A percentile compares a stretch with the other conserved stretches of the same genome.
phyloP scores from a whole-genome alignment of 1,140 invertebrate species.

The Drosophila asahinai region DNA sequence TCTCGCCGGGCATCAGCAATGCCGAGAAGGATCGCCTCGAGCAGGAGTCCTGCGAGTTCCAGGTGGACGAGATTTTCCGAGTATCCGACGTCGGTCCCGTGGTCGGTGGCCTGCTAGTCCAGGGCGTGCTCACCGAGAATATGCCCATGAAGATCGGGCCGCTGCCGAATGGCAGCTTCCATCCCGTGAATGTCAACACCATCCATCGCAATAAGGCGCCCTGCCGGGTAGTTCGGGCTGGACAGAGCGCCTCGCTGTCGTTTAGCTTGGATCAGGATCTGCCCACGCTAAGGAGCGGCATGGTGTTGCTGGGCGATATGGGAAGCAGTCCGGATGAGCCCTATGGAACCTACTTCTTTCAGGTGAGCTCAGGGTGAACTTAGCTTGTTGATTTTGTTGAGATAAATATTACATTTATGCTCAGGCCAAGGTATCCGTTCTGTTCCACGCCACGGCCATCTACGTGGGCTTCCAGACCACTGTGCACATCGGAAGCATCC shows the following conservation, averaged over 20 bases:
- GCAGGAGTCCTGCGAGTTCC: conserved; percentile 93
- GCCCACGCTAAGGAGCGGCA: conserved; percentile 91
- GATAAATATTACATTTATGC: conserved; percentile 62
- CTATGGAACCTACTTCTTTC: conserved; percentile 91
- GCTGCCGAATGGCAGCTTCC: conserved; percentile 92
- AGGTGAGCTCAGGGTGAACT: conserved; percentile 86
- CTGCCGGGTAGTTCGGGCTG: conserved; percentile 93
- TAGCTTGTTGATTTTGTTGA: not conserved
- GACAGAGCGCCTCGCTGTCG: conserved; percentile 96
- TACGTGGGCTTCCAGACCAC: conserved; percentile 96
- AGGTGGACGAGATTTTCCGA: conserved; percentile 97
- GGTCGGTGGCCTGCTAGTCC: conserved; percentile 93
- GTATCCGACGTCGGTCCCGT: conserved; percentile 93
- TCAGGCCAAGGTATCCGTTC: conserved; percentile 93
- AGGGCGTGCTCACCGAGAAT: conserved; percentile 94
- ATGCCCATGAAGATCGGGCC: conserved; percentile 89
- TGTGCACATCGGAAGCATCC: conserved; percentile 96
- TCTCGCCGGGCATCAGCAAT: conserved; percentile 89
- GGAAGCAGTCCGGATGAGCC: conserved; percentile 86
- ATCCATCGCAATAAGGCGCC: conserved; percentile 96
- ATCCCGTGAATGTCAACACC: conserved; percentile 91
- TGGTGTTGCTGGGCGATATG: conserved; percentile 89
- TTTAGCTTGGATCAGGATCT: conserved; percentile 87
- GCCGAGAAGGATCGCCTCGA: conserved; percentile 91
- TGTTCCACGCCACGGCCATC: conserved; percentile 92